A percentile compares a stretch with the other conserved stretches of the same genome.
Conservation (phyloP, 2,888 invertebrate species). For the Agrochola circellaris region DNA sequence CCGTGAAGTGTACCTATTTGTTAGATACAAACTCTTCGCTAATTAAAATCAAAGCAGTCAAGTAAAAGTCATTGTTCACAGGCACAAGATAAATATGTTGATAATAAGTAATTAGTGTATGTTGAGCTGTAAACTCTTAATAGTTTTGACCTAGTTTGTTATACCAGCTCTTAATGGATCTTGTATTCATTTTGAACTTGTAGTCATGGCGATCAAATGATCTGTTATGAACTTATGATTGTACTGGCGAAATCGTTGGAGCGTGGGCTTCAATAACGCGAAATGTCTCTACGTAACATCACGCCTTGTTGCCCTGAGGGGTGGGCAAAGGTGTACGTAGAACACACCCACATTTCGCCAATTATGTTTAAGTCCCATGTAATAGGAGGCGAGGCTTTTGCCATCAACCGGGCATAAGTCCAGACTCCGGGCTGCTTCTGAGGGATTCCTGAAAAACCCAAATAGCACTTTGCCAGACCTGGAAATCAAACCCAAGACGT, state of each 20-base stretch:
- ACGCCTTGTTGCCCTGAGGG: too few species aligned
- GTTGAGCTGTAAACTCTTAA: slow-evolving; percentile 43
- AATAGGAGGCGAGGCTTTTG: too few species aligned
- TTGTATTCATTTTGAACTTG: neutral
- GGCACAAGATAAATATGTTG: slow-evolving; percentile 31
- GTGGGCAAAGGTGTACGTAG: too few species aligned
- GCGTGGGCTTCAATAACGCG: neutral
- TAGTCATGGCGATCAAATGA: slow-evolving; percentile 29
- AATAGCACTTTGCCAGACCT: too few species aligned
- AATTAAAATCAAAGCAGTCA: slow-evolving; percentile 42
- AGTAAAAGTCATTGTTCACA: slow-evolving; percentile 36
- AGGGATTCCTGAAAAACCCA: too few species aligned
- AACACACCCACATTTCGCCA: too few species aligned
- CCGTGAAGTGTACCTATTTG: slow-evolving; percentile 49
- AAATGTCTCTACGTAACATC: neutral
- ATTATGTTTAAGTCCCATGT: too few species aligned
- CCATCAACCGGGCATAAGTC: too few species aligned
- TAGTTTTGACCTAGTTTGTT: slow-evolving; percentile 50
- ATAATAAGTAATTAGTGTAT: slow-evolving; percentile 44
- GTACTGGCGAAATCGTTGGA: slow-evolving; percentile 19
- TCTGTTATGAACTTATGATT: slow-evolving; percentile 1
- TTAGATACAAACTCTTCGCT: slow-evolving; percentile 30
- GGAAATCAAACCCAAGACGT: too few species aligned
- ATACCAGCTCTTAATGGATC: slow-evolving; percentile 40
- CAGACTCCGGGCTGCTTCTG: too few species aligned